Conservation (phyloP, 1,140 invertebrate species). For the Drosophila novamexicana region DNA sequence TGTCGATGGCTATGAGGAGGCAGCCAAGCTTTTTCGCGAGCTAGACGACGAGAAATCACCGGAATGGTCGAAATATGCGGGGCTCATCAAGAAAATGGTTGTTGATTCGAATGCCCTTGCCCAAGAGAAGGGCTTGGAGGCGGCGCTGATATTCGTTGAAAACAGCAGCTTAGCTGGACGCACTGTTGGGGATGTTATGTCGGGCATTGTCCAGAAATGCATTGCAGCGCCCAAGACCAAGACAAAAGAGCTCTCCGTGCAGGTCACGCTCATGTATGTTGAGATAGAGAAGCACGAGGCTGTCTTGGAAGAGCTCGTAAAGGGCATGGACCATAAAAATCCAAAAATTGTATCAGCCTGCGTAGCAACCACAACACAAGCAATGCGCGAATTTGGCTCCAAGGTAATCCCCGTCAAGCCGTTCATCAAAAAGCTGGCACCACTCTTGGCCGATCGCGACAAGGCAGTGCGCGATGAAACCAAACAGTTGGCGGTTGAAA, state of each 20-base stretch:
- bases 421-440: constrained; percentile 93
- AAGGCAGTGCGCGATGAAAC: constrained; percentile 96
- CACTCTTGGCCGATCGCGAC: constrained; percentile 95
- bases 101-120: constrained; percentile 97
- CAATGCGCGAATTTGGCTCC: constrained; percentile 94
- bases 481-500: constrained; percentile 94
- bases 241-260: constrained; percentile 95
- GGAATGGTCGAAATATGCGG: constrained; percentile 96
- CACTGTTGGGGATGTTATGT: constrained; percentile 94
- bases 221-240: constrained; percentile 95
- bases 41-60: constrained; percentile 96
- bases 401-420: constrained; percentile 96
- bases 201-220: constrained; percentile 95
- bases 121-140: constrained; percentile 98
- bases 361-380: constrained; percentile 90
- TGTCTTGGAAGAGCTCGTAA: constrained; percentile 95
- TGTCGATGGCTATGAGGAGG: constrained; percentile 96
- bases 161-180: constrained; percentile 94
- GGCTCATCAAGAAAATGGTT: constrained; percentile 98
- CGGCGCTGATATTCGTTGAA: constrained; percentile 94
- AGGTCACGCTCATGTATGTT: constrained; percentile 96
- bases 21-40: constrained; percentile 93
- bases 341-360: constrained; percentile 96
- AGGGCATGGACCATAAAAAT: constrained; percentile 97
- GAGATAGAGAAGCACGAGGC: constrained; percentile 98